Evolutionary conservation across 2,888 invertebrate genomes (phyloP), one percentile per base, ranked within the genome.

Genomic region (Campoplex nolae): DNA sequence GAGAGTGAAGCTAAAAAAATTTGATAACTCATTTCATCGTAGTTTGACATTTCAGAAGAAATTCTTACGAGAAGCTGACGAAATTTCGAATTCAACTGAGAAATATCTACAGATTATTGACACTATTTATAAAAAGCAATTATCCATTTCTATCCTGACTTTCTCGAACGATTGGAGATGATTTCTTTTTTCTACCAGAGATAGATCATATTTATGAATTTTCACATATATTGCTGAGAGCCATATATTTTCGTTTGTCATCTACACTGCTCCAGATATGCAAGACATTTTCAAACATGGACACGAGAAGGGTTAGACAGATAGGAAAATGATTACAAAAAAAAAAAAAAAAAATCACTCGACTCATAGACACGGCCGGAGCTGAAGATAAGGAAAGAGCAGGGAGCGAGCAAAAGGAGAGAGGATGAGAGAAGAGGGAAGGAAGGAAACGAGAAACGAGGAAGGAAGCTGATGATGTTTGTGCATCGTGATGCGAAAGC

Each of bases 251-350:
- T 51, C 18, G 51, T 51, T 51, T 6, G 18, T 51, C 51, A 51
- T 51, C 51, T 18, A 51, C 3, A 51, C 51, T 51, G 51, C 51
- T 51, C 18, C 18, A 51, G 18, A 51, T 51, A 51, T 51, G 16
- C 11, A 18, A 18, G 51, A n/a, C 18, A 7, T 51, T 51, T 51
- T n/a, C 18, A n/a, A 51, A 18, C 18, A 16, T n/a, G 51, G 6
- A 6, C 18, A 51, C 51, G 51, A 51, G 7, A 51, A 51, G 51
- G 51, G 51, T 51, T 68, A 82, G 68, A 76, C n/a, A 32, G 65
- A 76, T 76, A 79, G 76, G 51, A 58, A 80, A 76, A 65, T 65
- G n/a, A 81, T 81, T 81, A 73, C 58, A 48, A 82, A 82, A 75
- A 23, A 23, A 23, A 23, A 23, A 23, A 75, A 23, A 23, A 23